These are phyloP conservation scores for Lochmaea capreae DNA, from an alignment of 2,888 invertebrate genomes.

Conservation along the genomic window DNA sequence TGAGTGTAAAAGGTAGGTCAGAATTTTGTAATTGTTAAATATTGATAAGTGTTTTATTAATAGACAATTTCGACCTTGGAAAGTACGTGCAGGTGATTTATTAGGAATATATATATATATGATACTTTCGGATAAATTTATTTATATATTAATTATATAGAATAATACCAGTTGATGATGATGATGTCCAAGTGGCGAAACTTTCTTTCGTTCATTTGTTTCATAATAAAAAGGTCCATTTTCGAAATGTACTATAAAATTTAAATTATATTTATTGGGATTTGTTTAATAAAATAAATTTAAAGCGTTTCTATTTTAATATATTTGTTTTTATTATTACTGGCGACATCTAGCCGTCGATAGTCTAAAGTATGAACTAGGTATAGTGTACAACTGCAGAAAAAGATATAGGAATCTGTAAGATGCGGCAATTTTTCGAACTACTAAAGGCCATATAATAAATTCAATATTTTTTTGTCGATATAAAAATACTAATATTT, in stretches of 20 bases:
- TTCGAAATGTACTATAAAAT: too few relatives aligned
- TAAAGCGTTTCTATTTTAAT: too few relatives aligned
- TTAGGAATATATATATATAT: not conserved
- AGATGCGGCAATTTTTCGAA: too few relatives aligned
- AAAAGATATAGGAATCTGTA: not conserved
- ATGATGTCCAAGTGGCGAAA: too few relatives aligned
- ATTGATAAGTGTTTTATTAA: conserved; percentile 9
- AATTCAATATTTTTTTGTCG: too few relatives aligned
- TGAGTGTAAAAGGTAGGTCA: conserved; percentile 18
- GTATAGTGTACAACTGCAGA: not conserved
- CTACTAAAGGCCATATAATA: too few relatives aligned
- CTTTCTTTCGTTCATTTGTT: too few relatives aligned
- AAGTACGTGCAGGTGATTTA: conserved; percentile 10
- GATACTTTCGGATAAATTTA: conserved; percentile 16
- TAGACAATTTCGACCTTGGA: conserved; percentile 3
- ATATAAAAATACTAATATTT: not conserved
- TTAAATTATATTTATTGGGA: too few relatives aligned
- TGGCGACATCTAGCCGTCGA: not conserved
- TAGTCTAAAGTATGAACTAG: not conserved
- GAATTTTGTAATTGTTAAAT: not conserved
- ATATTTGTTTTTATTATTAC: not conserved
- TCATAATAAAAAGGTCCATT: too few relatives aligned
- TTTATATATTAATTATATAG: not conserved
- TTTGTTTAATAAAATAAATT: too few relatives aligned
- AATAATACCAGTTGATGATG: not conserved